Percentiles rank a stretch among this genome's conserved stretches.
These are phyloP conservation scores for Silurus meridionalis DNA, from an alignment of 2,113 vertebrate genomes.

Conservation along the genomic window DNA sequence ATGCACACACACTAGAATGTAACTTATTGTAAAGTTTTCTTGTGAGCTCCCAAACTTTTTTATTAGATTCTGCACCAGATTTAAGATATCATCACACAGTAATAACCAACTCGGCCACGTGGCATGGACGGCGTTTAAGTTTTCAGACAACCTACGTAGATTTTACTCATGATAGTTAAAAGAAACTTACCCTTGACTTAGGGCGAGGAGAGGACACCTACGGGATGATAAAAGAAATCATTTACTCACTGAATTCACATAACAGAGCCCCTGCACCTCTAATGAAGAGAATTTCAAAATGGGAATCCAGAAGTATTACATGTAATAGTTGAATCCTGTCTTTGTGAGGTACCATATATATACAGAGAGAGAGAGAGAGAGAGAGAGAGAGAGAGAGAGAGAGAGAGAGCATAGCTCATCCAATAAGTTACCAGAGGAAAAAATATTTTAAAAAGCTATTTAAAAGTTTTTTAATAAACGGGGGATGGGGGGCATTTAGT, in stretches of 20 bases:
- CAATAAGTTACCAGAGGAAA: too few relatives aligned
- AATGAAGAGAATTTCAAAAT: not conserved
- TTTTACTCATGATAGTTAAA: not conserved
- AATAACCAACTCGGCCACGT: not conserved
- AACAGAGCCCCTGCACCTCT: not conserved
- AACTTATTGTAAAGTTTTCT: not conserved
- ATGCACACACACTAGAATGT: not conserved
- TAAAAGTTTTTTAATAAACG: too few relatives aligned
- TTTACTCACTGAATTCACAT: slow-evolving; percentile 19
- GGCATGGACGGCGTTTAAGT: not conserved
- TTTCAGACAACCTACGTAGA: not conserved
- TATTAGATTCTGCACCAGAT: not conserved
- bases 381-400: too few relatives aligned
- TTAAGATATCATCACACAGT: not conserved
- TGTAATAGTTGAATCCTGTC: not conserved
- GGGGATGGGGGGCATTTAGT: too few relatives aligned
- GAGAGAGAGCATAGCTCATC: too few relatives aligned
- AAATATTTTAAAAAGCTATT: too few relatives aligned
- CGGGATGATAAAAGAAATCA: slow-evolving; percentile 48
- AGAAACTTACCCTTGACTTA: slow-evolving; percentile 75
- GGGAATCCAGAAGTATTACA: not conserved
- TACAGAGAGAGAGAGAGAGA: too few relatives aligned
- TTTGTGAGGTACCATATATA: too few relatives aligned
- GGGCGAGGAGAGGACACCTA: slow-evolving; percentile 76
- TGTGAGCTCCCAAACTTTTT: not conserved